Evolutionary conservation across 2,888 invertebrate species (phyloP), one percentile per base, ranked within the genome.

Genomic region (Erebia palarica): DNA sequence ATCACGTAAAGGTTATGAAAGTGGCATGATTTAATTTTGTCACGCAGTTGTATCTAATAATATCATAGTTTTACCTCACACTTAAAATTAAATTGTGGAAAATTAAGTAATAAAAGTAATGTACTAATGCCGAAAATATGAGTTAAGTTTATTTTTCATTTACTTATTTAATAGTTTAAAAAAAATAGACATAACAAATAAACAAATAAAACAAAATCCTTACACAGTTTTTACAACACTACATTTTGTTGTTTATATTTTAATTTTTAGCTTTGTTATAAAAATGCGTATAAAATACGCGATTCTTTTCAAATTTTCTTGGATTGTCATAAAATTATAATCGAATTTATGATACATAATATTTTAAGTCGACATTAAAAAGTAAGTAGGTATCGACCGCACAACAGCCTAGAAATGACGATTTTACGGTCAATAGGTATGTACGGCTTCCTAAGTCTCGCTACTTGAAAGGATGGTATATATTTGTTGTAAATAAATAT

Each of bases 341-440:
- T 51, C 14, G 51, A 51, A 51, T 51, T n/a, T 51, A n/a, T n/a
- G n/a, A 51, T n/a, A 53, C 1, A 16, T 5, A 16, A n/a, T 53
- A 14, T 27, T 58, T 7, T 36, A 36, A 36, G 36, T 36, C 36
- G 36, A 36, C 36, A 36, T 36, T 36, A 36, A 36, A 36, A 36
- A 36, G 36, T 36, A 36, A 36, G 58, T 27, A 27, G 27, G 7
- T 59, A 59, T 59, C 14, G 59, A 59, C 42, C 36, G 14, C 14
- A 42, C 42, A 42, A n/a, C n/a, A 59, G 8, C 59, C 59, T 42
- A 21, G 57, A 36, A 14, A 59, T 59, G 27, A 59, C 59, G 14
- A 59, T 42, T 59, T 9, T n/a, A 21, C 36, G 36, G 59, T 42
- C 36, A 21, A 21, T 21, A 13, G 27, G 58, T 13, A 21, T 13